Evolutionary conservation across 2,797 vertebrate genomes (phyloP).

Genomic region (Ficedula albicollis): DNA sequence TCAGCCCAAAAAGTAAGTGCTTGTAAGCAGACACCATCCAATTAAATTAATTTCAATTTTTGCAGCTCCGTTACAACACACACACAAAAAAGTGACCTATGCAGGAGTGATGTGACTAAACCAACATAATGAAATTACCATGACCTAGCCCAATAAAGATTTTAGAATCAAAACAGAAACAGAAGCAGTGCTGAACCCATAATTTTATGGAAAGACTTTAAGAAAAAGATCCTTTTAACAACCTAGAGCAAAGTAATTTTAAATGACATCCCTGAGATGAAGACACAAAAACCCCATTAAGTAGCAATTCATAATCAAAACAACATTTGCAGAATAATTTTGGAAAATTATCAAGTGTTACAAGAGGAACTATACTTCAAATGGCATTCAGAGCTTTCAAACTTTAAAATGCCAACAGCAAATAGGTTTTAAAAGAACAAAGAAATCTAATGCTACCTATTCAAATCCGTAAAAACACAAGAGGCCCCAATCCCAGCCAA

Average conservation of each 20-base stretch:
- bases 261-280: not conserved
- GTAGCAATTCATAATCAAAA: constrained; percentile 1
- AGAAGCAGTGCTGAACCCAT: not conserved
- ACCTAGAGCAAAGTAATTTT: constrained; percentile 9
- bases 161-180: not conserved
- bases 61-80: not conserved
- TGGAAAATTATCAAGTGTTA: not conserved
- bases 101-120: not conserved
- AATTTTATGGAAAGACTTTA: not conserved
- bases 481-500: not conserved
- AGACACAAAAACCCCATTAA: not conserved
- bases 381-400: not conserved
- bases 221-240: not conserved
- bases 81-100: not conserved
- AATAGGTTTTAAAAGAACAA: constrained; percentile 26
- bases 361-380: not conserved
- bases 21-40: not conserved
- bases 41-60: not conserved
- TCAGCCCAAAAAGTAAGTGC: not conserved
- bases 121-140: not conserved
- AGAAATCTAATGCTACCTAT: constrained; percentile 13
- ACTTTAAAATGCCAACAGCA: not conserved
- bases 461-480: not conserved
- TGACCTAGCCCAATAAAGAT: not conserved
- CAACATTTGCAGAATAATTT: not conserved